These are phyloP conservation scores for Limanda limanda DNA, from an alignment of 2,113 vertebrate genomes.

Conservation along the genomic window DNA sequence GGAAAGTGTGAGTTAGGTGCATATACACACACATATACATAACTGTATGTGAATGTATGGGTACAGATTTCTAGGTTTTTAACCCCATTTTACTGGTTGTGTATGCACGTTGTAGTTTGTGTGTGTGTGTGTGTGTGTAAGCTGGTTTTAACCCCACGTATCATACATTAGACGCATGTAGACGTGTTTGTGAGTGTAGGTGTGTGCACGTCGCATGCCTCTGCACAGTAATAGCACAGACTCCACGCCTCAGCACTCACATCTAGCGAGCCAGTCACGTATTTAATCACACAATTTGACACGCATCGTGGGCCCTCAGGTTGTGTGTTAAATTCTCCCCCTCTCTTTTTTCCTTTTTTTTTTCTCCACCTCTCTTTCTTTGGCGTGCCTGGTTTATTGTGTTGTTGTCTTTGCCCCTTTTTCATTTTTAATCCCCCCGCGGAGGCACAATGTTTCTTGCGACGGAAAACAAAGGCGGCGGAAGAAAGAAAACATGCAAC, in stretches of 20 bases:
- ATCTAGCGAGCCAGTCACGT: slow-evolving; percentile 76
- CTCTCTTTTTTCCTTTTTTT: slow-evolving; percentile 10
- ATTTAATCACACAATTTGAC: slow-evolving; percentile 84
- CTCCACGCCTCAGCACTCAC: slow-evolving; percentile 65
- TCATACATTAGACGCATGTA: neutral
- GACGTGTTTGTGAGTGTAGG: neutral
- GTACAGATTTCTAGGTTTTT: slow-evolving; percentile 1
- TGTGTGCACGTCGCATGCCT: slow-evolving; percentile 24
- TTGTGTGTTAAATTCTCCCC: slow-evolving; percentile 71
- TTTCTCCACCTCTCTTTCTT: slow-evolving; percentile 38
- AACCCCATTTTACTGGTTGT: slow-evolving; percentile 3
- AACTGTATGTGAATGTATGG: neutral
- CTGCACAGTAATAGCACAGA: slow-evolving; percentile 60
- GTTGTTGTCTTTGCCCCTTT: slow-evolving; percentile 70
- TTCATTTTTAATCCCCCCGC: slow-evolving; percentile 75
- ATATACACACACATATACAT: neutral
- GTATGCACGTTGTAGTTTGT: neutral
- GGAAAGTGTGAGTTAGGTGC: neutral
- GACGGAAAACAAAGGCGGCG: slow-evolving; percentile 53
- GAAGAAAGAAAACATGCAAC: slow-evolving; percentile 61
- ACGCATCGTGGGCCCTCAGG: slow-evolving; percentile 73
- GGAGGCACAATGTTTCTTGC: slow-evolving; percentile 66
- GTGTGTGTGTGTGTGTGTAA: slow-evolving; percentile 21
- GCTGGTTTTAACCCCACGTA: neutral
- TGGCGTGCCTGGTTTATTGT: slow-evolving; percentile 58